Evolutionary conservation across 2,797 vertebrate genomes (phyloP), one percentile per base, ranked within the genome.

Genomic region (Merluccius polli): DNA sequence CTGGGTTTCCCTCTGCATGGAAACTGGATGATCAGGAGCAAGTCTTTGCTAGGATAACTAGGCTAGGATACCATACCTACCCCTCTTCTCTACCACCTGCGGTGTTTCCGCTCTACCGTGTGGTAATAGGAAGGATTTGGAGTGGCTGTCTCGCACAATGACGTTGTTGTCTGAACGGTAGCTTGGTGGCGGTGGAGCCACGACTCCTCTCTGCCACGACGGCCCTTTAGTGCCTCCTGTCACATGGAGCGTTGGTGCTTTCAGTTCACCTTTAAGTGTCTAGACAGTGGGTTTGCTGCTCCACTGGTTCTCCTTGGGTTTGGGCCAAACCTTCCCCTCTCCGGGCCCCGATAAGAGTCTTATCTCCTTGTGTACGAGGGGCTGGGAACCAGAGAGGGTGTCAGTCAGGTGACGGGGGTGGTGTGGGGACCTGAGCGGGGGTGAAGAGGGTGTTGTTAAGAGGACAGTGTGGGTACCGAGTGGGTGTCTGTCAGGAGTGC

Each of bases 211-310:
- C 59, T 27, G 89, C 89, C 87, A 88, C 90, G 83, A 89, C 90
- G 88, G 93, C 86, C 91, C 90, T 91, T 93, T 92, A 92, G 91
- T 93, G 92, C 92, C 93, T 93, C 87, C 91, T 94, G 93, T 94
- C 93, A 95, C 93, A 94, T 89, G 78, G 89, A 88, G 88, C 92
- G 92, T 93, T 93, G 93, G 92, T 90, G 89, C 91, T 91, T 90
- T 92, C 92, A 91, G 90, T 91, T 94, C 92, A 87, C 90, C 90
- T 91, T 93, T 93, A 92, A 93, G 93, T 93, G 93, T 95, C 93
- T 94, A 94, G 93, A 94, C 93, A 93, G 92, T 93, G 94, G 93
- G 94, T 93, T 93, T 92, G 88, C 90, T 94, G 93, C 93, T 93
- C 91, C 85, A 88, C 85, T 94, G 93, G 90, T 92, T 94, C 90